These are phyloP conservation scores for Drosophila orena DNA, from an alignment of 1,140 invertebrate species.

Conservation along the genomic window DNA sequence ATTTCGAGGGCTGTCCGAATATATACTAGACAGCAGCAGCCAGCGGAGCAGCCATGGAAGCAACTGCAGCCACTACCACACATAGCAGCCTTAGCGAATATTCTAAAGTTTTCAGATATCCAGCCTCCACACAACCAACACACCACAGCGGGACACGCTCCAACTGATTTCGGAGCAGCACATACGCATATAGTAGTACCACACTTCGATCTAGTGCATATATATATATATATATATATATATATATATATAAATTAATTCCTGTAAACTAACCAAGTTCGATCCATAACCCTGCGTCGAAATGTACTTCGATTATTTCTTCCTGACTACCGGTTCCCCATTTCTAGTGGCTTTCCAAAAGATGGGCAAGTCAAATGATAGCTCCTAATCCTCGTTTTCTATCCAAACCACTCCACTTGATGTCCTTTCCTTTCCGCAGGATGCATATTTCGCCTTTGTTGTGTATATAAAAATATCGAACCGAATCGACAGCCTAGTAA, in stretches of 20 bases:
- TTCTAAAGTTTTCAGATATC: constrained; percentile 60
- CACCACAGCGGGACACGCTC: constrained; percentile 12
- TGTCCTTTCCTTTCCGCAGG: constrained; percentile 31
- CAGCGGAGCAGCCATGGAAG: constrained; percentile 4
- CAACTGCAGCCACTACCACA: constrained; percentile 19
- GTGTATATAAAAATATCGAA: constrained; percentile 52
- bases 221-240: constrained; percentile 39
- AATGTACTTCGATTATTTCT: constrained; percentile 11
- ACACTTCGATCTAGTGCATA: constrained; percentile 47
- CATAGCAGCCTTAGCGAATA: constrained; percentile 61
- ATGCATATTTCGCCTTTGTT: constrained; percentile 67
- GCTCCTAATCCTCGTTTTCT: not conserved
- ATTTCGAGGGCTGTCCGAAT: constrained; percentile 96
- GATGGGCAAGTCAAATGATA: constrained; percentile 38
- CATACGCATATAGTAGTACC: constrained; percentile 42
- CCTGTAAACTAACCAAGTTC: constrained; percentile 30
- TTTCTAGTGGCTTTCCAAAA: constrained; percentile 5
- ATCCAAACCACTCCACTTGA: constrained; percentile 6
- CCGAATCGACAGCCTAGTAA: constrained; percentile 13
- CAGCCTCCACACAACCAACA: constrained; percentile 30
- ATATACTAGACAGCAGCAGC: constrained; percentile 90
- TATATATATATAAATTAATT: constrained; percentile 36
- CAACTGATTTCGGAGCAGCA: constrained; percentile 30
- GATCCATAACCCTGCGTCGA: constrained; percentile 28
- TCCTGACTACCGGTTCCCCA: constrained; percentile 11